A percentile compares a stretch with the other conserved stretches of the same genome.
These are phyloP conservation scores for Parochlus steinenii DNA, from an alignment of 2,888 invertebrate genomes.

Conservation along the genomic window DNA sequence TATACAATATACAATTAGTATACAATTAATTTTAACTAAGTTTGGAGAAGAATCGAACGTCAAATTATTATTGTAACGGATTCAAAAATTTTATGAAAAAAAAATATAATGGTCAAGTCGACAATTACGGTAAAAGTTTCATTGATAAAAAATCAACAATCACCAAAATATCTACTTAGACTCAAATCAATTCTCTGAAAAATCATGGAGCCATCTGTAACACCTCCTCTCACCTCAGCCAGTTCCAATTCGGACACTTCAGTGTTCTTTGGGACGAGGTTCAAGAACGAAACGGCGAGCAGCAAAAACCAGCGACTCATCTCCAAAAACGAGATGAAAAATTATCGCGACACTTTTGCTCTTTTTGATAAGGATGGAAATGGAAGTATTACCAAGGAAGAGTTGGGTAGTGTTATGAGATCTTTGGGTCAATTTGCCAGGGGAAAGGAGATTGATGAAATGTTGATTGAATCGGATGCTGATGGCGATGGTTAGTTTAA, in stretches of 20 bases:
- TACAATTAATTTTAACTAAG: too few species aligned
- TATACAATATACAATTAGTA: too few species aligned
- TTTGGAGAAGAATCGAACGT: too few species aligned
- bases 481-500: constrained; percentile 38
- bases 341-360: constrained; percentile 72
- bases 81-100: too few species aligned
- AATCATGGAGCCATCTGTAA: too few species aligned
- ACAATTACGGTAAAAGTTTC: too few species aligned
- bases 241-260: constrained; percentile 1
- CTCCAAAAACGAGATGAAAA: constrained; percentile 28
- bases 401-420: constrained; percentile 70
- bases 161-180: too few species aligned
- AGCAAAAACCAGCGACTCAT: constrained; percentile 4
- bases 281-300: neutral
- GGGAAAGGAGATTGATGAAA: constrained; percentile 70
- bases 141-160: too few species aligned
- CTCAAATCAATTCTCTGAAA: too few species aligned
- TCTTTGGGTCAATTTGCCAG: constrained; percentile 74
- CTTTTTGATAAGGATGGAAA: constrained; percentile 80
- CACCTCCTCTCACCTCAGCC: too few species aligned
- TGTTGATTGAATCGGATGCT: constrained; percentile 69
- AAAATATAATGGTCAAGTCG: too few species aligned
- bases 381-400: constrained; percentile 75
- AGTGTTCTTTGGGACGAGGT: constrained; percentile 2
- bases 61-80: too few species aligned